Evolutionary conservation across 2,113 vertebrate genomes (phyloP).

Genomic region (Podarcis cretensis): DNA sequence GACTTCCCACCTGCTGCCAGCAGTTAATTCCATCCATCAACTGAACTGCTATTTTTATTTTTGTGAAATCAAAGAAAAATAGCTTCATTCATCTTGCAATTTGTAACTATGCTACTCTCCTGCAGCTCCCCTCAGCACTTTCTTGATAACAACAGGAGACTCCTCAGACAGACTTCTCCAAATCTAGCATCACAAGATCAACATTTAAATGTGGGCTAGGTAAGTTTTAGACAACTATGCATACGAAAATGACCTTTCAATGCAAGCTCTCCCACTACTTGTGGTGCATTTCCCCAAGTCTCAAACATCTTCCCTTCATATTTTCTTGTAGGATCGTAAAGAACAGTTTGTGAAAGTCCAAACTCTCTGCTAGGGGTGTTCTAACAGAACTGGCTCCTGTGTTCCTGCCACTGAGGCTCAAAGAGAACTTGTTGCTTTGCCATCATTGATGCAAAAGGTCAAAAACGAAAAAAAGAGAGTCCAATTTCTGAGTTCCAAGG

Average conservation of each 20-base stretch:
- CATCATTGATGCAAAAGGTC: conserved; percentile 49
- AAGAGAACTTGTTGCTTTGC: conserved; percentile 55
- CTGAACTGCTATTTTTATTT: neutral
- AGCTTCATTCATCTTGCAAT: neutral
- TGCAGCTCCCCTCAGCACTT: neutral
- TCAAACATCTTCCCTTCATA: conserved; percentile 53
- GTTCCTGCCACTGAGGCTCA: conserved; percentile 47
- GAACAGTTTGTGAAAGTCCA: conserved; percentile 15
- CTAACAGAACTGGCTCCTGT: conserved; percentile 51
- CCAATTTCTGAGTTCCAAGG: conserved; percentile 56
- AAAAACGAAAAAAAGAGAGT: conserved; percentile 36
- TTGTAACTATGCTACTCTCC: neutral
- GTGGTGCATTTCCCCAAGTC: conserved; percentile 40
- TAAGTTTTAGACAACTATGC: conserved; percentile 29
- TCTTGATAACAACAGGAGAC: conserved; percentile 1
- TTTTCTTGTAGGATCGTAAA: conserved; percentile 15
- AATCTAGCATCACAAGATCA: neutral
- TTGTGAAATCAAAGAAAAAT: neutral
- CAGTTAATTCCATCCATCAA: neutral
- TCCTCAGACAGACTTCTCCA: conserved; percentile 33
- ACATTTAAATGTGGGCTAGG: conserved; percentile 32
- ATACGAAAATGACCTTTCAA: conserved; percentile 36
- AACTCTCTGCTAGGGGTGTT: conserved; percentile 1
- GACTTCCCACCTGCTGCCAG: neutral
- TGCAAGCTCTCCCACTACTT: conserved; percentile 44